Conservation (phyloP, 2,888 invertebrate species). For the Lymantria dispar region DNA sequence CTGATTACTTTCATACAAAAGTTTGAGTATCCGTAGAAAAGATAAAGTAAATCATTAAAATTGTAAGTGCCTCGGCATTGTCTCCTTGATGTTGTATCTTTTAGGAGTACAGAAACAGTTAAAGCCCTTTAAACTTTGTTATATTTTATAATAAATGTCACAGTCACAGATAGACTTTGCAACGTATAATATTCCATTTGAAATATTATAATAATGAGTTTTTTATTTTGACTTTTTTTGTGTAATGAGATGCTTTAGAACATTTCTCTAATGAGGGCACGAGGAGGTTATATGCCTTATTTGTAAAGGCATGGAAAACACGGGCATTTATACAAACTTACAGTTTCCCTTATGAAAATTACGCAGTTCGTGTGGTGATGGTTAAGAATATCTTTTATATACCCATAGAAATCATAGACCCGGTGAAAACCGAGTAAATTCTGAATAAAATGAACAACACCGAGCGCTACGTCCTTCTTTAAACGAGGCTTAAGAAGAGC, state of each 20-base stretch:
- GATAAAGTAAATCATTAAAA: conserved; percentile 21
- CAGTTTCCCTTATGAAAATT: neutral
- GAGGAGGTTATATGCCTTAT: neutral
- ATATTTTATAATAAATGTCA: neutral
- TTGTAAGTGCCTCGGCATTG: conserved; percentile 16
- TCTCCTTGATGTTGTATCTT: conserved; percentile 15
- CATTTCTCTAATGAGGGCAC: neutral
- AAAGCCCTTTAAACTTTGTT: neutral
- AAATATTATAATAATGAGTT: neutral
- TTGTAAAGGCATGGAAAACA: neutral
- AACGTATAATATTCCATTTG: neutral
- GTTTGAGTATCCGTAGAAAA: neutral
- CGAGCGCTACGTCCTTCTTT: no score
- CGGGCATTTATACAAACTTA: neutral
- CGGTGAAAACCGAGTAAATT: no score
- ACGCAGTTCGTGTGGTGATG: neutral
- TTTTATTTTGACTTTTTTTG: neutral
- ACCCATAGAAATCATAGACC: no score
- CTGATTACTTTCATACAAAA: neutral
- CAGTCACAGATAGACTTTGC: neutral
- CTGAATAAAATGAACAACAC: no score
- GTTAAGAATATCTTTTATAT: neutral
- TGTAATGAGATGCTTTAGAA: neutral
- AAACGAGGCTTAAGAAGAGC: no score
- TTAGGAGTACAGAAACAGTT: conserved; percentile 5